Conservation (phyloP, 2,797 vertebrate genomes). For the Danio aesculapii region DNA sequence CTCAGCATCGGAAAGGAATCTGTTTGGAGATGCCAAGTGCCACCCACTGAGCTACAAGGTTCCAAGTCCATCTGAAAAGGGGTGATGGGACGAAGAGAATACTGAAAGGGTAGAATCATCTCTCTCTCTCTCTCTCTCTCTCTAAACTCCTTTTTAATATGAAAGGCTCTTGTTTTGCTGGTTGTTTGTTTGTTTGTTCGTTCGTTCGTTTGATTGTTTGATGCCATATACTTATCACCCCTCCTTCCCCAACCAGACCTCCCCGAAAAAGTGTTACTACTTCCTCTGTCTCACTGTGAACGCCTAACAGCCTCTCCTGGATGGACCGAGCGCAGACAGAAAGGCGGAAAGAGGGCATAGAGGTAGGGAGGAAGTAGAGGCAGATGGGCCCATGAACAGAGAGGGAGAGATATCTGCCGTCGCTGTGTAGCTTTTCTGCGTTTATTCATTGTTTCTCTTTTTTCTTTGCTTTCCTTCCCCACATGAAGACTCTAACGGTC, state of each 20-base stretch:
- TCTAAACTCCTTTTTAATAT: conserved; percentile 34
- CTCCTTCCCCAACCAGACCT: conserved; percentile 41
- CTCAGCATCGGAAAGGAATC: conserved; percentile 22
- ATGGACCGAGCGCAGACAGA: conserved; percentile 23
- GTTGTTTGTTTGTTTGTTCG: neutral
- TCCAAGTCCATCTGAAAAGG: conserved; percentile 23
- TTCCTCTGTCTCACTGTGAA: conserved; percentile 55
- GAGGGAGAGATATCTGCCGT: conserved; percentile 50
- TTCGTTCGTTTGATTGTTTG: conserved; percentile 55
- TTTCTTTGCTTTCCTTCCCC: conserved; percentile 44
- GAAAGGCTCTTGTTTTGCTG: conserved; percentile 55
- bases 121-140: conserved; percentile 25
- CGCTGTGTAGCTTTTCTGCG: conserved; percentile 57
- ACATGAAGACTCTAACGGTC: conserved; percentile 41
- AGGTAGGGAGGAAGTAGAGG: conserved; percentile 32
- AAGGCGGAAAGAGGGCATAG: conserved; percentile 25
- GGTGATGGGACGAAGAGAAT: conserved; percentile 17
- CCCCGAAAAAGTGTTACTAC: conserved; percentile 12
- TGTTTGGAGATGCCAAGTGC: conserved; percentile 14
- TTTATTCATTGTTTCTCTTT: conserved; percentile 48
- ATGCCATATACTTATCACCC: conserved; percentile 60
- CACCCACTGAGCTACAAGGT: conserved; percentile 18
- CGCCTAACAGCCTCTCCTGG: conserved; percentile 45
- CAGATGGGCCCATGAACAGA: conserved; percentile 3
- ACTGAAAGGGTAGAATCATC: conserved; percentile 14